Base-by-base conservation (phyloP, 1,140 invertebrate genomes). In the Goniozus legneri region DNA sequence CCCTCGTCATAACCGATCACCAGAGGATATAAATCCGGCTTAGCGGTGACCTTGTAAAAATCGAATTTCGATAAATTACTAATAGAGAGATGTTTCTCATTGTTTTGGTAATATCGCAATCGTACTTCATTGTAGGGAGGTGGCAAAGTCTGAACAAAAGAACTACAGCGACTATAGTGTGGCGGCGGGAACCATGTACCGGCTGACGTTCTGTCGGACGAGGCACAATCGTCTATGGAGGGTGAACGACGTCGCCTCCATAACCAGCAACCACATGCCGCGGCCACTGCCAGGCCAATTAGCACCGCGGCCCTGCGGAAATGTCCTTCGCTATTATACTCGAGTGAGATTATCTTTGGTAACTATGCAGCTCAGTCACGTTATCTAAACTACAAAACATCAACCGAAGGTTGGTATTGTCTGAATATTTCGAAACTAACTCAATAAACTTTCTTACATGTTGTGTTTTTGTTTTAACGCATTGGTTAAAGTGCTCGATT, bases 21-120 rank as follows among this genome's bases (percentile, higher is more conserved):
- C 20, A 90, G 70, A 0, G 89, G 88, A 67, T 91, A 91, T 3
- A 91, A 74, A 59, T 90, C 87, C 18, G 89, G 89, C 59, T 92
- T 91, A 8, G 88, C 85, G 31, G 88, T 87, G 19, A 92, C 88
- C 88, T 90, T 55, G 8, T 34, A 37, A 45, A 33, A 12, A 33
- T 2, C 50, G 20, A 49, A 12, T 14, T 31, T 16, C 22, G 3
- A 33, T 20, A 32, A 37, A 46, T n/a, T n/a, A n/a, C n/a, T n/a
- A n/a, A n/a, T n/a, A n/a, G n/a, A n/a, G n/a, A n/a, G n/a, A n/a
- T n/a, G 24, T 14, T 8, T 44, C 20, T 30, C 33, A 34, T 10
- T 44, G 43, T 44, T 20, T 30, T n/a, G 14, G 36, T 20, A 18
- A 15, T 13, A 37, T 30, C 2, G 36, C 44, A 21, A 45, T 18